phyloP scores from a whole-genome alignment of 2,797 vertebrate species.

The Peromyscus nudipes region DNA sequence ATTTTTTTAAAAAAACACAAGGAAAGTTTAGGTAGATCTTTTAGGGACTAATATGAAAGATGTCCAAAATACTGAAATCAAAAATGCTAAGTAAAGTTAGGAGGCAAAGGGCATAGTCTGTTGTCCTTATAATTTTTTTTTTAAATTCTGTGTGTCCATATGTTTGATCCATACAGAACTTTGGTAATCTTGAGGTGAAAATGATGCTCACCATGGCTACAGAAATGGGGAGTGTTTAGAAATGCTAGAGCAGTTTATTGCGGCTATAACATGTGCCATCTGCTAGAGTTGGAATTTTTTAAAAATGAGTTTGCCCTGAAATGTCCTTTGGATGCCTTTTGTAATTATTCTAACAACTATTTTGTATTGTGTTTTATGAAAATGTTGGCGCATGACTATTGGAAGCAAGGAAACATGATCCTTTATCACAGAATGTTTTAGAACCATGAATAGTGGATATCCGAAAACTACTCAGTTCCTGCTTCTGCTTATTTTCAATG shows the following conservation, averaged over 20 bases:
- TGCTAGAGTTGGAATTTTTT: not conserved
- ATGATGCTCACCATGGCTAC: not conserved
- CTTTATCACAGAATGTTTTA: not conserved
- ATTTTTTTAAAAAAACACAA: not conserved
- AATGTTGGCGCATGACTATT: not conserved
- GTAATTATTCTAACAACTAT: constrained; percentile 30
- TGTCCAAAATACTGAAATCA: constrained; percentile 21
- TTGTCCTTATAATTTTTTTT: constrained; percentile 4
- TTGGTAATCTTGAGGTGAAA: not conserved
- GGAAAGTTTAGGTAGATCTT: not conserved
- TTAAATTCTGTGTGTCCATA: not conserved
- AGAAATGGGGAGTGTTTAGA: not conserved
- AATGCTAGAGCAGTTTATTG: not conserved
- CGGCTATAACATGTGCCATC: not conserved
- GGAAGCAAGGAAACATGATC: constrained; percentile 44
- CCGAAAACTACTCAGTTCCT: not conserved
- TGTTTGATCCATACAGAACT: not conserved
- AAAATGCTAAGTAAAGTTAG: not conserved
- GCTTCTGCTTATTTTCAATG: constrained; percentile 23
- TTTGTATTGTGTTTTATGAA: constrained; percentile 44
- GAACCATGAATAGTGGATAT: not conserved
- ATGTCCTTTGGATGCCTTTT: not conserved
- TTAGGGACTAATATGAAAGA: constrained; percentile 10
- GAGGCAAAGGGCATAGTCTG: not conserved
- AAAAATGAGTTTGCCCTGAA: not conserved